A percentile compares a stretch with the other conserved stretches of the same genome.
These are phyloP conservation scores for Stegodyphus mimosarum DNA, from an alignment of 1,140 invertebrate species.

Conservation along the genomic window DNA sequence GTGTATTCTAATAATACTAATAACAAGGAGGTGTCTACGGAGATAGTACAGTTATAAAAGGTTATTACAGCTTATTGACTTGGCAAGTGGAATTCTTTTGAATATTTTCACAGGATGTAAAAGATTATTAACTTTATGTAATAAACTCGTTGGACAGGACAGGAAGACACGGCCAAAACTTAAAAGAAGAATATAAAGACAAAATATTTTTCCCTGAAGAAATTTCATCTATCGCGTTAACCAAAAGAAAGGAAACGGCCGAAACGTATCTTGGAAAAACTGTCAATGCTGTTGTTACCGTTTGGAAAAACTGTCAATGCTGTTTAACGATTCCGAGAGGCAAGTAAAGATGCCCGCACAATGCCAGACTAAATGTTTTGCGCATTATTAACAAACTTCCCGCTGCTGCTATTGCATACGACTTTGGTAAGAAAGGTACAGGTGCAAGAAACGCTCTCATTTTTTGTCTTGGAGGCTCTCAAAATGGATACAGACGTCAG, in stretches of 20 bases:
- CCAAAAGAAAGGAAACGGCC: constrained; percentile 75
- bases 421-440: constrained; percentile 84
- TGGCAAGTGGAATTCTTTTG: no score
- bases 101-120: no score
- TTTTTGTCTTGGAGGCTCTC: constrained; percentile 94
- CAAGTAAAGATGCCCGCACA: constrained; percentile 86
- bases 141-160: no score
- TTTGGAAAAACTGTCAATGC: constrained; percentile 83
- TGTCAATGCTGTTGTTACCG: constrained; percentile 73
- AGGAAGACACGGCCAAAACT: no score
- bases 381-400: constrained; percentile 84
- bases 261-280: constrained; percentile 73
- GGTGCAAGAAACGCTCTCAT: constrained; percentile 73
- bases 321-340: constrained; percentile 89
- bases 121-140: no score
- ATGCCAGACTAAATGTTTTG: constrained; percentile 72
- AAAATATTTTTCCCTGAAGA: constrained; percentile 87
- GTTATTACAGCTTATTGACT: no score
- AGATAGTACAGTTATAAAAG: no score
- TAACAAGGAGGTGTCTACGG: no score
- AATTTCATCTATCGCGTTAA: constrained; percentile 87
- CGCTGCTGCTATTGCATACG: constrained; percentile 84
- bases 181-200: constrained; percentile 80
- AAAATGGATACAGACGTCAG: constrained; percentile 87
- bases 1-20: no score